Conservation (phyloP, 2,888 invertebrate species). For the Spicauda simplicius region DNA sequence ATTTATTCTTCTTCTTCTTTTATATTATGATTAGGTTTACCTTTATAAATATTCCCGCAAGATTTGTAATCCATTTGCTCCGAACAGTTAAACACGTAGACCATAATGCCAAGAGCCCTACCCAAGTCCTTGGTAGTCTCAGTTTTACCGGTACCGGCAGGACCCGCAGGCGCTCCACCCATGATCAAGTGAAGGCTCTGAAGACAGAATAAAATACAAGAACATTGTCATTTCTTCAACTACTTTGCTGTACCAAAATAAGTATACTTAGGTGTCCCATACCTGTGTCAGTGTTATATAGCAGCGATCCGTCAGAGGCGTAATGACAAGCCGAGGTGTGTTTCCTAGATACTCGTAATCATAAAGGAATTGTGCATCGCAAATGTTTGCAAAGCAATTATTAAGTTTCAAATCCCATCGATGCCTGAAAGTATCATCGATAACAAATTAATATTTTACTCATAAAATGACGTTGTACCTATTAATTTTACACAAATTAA, state of each 20-base stretch:
- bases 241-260: neutral
- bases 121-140: slow-evolving; percentile 98
- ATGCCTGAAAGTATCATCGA: slow-evolving; percentile 68
- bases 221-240: neutral
- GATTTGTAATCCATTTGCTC: slow-evolving; percentile 99
- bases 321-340: slow-evolving; percentile 96
- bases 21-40: slow-evolving; percentile 49
- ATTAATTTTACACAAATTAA: neutral
- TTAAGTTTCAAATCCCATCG: slow-evolving; percentile 92
- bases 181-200: slow-evolving; percentile 95
- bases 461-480: neutral
- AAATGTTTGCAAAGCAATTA: slow-evolving; percentile 97
- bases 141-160: slow-evolving; percentile 98
- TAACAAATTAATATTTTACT: neutral
- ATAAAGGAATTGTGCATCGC: slow-evolving; percentile 96
- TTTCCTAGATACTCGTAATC: slow-evolving; percentile 98
- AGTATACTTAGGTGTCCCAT: slow-evolving; percentile 10
- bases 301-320: slow-evolving; percentile 97
- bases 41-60: slow-evolving; percentile 97
- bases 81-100: slow-evolving; percentile 98
- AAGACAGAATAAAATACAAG: neutral
- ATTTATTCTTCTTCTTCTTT: too few relatives aligned
- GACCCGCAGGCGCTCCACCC: slow-evolving; percentile 99
- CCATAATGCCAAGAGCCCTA: slow-evolving; percentile 97
- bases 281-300: slow-evolving; percentile 97